Conservation (phyloP, 2,888 invertebrate species). For the Drosophila merina region DNA sequence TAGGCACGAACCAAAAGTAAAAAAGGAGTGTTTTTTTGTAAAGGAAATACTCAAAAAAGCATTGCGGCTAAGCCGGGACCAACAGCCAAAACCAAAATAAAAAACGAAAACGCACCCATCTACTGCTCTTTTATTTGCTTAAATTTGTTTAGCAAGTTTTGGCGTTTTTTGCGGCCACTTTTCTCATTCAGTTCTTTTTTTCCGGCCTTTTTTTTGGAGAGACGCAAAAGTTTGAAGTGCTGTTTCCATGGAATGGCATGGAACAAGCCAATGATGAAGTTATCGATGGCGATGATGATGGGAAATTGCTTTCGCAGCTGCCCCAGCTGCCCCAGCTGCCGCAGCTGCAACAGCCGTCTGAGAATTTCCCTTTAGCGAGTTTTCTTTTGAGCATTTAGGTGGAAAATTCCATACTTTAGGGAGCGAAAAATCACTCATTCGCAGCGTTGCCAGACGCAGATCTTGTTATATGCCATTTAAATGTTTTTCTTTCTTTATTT, state of each 20-base stretch:
- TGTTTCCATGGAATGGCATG: conserved; percentile 9
- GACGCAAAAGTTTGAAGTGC: conserved; percentile 24
- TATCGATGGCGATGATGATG: conserved; percentile 42
- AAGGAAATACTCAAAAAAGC: conserved; percentile 44
- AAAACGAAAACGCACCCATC: conserved; percentile 3
- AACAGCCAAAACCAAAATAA: conserved; percentile 8
- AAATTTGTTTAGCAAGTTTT: conserved; percentile 55
- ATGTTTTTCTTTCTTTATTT: conserved; percentile 2
- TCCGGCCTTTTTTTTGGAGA: conserved; percentile 27
- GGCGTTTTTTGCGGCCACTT: conserved; percentile 25
- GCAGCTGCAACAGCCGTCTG: conserved; percentile 12
- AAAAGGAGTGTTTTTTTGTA: conserved; percentile 3
- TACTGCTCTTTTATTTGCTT: conserved; percentile 24
- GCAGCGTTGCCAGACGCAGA: conserved; percentile 43
- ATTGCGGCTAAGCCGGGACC: conserved; percentile 43
- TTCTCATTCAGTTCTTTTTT: conserved; percentile 36
- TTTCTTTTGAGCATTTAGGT: conserved; percentile 40
- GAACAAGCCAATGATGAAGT: conserved; percentile 28
- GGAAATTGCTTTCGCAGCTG: conserved; percentile 40
- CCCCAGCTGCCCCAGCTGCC: conserved; percentile 18
- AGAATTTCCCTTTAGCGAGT: conserved; percentile 30
- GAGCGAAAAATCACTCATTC: conserved; percentile 41
- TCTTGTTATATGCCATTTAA: conserved; percentile 4
- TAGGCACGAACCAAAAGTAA: conserved; percentile 21
- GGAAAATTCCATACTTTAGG: conserved; percentile 31